Evolutionary conservation across 2,113 vertebrate genomes (phyloP), one percentile per base, ranked within the genome.

Genomic region (Vimba vimba): DNA sequence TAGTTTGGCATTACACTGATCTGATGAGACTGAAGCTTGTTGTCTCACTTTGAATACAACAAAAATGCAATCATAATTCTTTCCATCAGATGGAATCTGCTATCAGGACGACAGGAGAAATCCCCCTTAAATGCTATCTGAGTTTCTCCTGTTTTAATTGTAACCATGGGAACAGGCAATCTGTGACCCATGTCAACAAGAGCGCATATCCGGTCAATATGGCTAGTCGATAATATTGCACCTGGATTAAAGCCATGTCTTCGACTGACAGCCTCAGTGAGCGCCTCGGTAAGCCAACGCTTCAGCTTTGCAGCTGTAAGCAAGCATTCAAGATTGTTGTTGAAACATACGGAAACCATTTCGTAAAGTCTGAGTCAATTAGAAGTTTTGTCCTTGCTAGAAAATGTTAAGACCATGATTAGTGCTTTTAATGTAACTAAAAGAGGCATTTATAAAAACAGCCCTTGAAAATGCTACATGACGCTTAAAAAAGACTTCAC

Each of bases 161-260:
- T 93, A 87, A 88, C 93, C 80, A 92, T 92, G 90, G 93, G 69
- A 93, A 94, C 93, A 69, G 84, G 39, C 85, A 45, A 81, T 87
- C 60, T 87, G 87, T 90, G 90, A 91, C 86, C 88, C 85, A 52
- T 87, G 85, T 89, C 87, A 89, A 82, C 89, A 85, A 87, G 84
- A 86, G 75, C 82, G 74, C 84, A 60, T 87, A 89, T 88, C 79
- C 86, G 82, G 92, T 93, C 86, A 89, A 91, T 91, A 88, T 79
- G 85, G 50, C 64, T 45, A 55, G 78, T 84, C 85, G 76, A 87
- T 89, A 91, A 87, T 78, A 75, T 64, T 82, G 82, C 84, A 79
- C 85, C 78, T 75, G 85, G 84, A 33, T 55, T 30, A n/a, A 57
- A 76, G 86, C 78, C 85, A 73, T 62, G 76, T 76, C 78, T 52